Evolutionary conservation across 2,113 vertebrate species (phyloP).

Genomic region (Sphyrna mokarran): DNA sequence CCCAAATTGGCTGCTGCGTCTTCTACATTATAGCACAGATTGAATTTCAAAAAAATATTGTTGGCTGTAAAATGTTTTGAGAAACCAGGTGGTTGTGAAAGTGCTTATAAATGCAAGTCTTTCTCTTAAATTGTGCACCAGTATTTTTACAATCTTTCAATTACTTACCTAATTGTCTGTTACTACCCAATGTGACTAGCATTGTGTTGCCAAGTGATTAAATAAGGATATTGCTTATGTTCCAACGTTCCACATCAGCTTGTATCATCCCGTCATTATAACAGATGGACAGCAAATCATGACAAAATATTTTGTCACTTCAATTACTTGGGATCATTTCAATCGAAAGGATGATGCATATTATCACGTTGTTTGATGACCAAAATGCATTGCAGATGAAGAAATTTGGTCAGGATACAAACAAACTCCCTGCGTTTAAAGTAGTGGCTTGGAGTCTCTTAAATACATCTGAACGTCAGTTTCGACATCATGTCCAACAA

Average conservation of each 20-base stretch:
- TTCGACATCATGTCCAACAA: neutral
- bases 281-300: neutral
- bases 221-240: neutral
- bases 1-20: neutral
- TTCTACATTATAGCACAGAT: neutral
- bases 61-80: neutral
- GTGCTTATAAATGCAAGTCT: neutral
- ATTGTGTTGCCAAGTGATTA: neutral
- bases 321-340: neutral
- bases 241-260: neutral
- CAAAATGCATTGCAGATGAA: neutral
- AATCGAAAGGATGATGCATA: neutral
- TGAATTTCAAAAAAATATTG: neutral
- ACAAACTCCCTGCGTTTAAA: neutral
- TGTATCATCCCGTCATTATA: neutral
- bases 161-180: neutral
- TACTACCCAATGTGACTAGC: neutral
- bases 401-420: neutral
- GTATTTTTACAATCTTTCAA: neutral
- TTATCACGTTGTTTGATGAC: neutral
- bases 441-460: neutral
- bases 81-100: neutral
- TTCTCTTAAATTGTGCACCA: neutral
- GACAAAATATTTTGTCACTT: neutral
- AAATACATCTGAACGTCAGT: neutral